These are phyloP conservation scores for Oncopodura yosiiana DNA, from an alignment of 1,140 invertebrate species.

Conservation along the genomic window DNA sequence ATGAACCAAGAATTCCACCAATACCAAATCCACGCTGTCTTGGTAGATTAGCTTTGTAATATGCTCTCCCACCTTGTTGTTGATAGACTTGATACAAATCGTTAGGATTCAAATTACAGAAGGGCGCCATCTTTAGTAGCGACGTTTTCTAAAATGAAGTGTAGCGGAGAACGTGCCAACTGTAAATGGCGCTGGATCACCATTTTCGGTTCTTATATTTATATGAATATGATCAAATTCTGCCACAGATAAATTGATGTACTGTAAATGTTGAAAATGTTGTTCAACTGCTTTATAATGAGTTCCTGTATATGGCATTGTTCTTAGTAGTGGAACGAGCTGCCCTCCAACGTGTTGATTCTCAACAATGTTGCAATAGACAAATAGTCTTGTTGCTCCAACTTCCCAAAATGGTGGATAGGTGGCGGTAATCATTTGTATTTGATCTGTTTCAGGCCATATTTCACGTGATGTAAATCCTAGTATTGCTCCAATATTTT, in stretches of 20 bases:
- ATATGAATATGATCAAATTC: background rate
- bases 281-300: background rate
- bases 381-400: background rate
- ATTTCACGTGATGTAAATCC: no score
- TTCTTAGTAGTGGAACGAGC: background rate
- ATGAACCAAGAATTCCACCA: background rate
- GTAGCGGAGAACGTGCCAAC: background rate
- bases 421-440: no score
- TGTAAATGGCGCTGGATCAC: background rate
- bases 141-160: conserved; percentile 5
- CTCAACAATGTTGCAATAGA: conserved; percentile 1
- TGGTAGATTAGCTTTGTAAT: background rate
- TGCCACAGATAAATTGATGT: background rate
- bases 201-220: conserved; percentile 3
- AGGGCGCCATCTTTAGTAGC: no score
- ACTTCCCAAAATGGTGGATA: background rate
- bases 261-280: background rate
- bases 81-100: background rate
- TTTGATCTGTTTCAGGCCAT: no score
- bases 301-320: background rate
- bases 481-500: background rate
- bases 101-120: background rate
- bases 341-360: background rate
- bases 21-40: background rate
- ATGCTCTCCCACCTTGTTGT: background rate